A percentile compares a stretch with the other conserved stretches of the same genome.
Conservation (phyloP, 2,113 vertebrate genomes). For the Entelurus aequoreus region DNA sequence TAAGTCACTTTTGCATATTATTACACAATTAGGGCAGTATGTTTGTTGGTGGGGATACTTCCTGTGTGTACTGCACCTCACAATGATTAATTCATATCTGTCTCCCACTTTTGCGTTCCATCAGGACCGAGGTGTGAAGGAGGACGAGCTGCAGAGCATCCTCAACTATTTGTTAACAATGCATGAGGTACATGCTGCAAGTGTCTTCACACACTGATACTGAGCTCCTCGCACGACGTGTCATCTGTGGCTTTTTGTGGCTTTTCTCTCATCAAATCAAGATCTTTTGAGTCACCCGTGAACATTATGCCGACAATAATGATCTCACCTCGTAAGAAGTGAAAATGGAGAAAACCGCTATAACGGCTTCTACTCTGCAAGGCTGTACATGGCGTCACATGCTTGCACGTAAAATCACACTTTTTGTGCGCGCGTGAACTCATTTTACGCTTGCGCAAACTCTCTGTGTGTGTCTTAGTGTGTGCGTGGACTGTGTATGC, state of each 20-base stretch:
- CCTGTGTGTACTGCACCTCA: background rate
- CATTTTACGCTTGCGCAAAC: background rate
- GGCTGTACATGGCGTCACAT: background rate
- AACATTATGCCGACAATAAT: background rate
- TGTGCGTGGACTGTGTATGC: too few relatives aligned
- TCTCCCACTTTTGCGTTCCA: slow-evolving; percentile 9
- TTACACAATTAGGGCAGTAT: background rate
- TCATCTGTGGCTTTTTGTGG: slow-evolving; percentile 5
- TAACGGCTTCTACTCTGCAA: background rate
- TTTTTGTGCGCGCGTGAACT: background rate
- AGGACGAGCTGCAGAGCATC: slow-evolving; percentile 96
- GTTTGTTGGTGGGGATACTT: background rate
- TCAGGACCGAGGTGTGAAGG: slow-evolving; percentile 95
- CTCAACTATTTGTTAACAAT: slow-evolving; percentile 94
- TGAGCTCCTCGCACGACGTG: slow-evolving; percentile 17
- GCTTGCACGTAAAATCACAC: background rate
- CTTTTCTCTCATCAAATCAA: background rate
- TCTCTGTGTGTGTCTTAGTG: too few relatives aligned
- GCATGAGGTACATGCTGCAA: slow-evolving; percentile 80
- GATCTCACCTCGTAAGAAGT: background rate
- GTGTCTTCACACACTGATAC: slow-evolving; percentile 3
- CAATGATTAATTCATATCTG: slow-evolving; percentile 1
- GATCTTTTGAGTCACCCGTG: background rate
- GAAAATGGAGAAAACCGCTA: background rate
- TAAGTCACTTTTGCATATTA: too few relatives aligned